These are phyloP conservation scores for Talpa occidentalis DNA, from an alignment of 2,113 vertebrate species.

Conservation along the genomic window DNA sequence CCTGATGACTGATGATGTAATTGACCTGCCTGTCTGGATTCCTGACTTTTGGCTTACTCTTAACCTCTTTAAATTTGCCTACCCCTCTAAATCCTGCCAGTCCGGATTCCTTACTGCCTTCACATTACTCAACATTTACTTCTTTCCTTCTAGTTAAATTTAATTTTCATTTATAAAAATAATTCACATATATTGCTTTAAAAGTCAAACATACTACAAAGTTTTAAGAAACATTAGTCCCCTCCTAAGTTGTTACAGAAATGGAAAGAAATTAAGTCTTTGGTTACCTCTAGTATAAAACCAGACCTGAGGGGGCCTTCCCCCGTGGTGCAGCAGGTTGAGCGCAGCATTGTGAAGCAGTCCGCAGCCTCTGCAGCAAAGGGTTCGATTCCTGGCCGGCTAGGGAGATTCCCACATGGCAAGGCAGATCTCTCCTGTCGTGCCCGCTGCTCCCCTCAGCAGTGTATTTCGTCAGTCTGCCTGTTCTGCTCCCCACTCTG, in stretches of 20 bases:
- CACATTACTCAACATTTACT: background rate
- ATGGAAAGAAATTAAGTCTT: background rate
- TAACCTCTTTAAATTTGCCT: slow-evolving; percentile 39
- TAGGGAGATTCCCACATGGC: no score
- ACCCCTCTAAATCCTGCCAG: background rate
- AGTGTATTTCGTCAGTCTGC: no score
- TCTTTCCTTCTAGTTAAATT: background rate
- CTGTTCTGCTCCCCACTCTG: no score
- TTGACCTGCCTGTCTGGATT: slow-evolving; percentile 55
- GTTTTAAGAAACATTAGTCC: background rate
- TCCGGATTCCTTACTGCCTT: slow-evolving; percentile 44
- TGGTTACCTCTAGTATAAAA: background rate
- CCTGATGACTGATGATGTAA: slow-evolving; percentile 43
- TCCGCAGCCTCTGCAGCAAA: no score
- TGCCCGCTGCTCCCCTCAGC: no score
- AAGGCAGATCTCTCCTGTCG: no score
- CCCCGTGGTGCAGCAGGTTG: no score
- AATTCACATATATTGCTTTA: background rate
- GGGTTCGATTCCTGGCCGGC: no score
- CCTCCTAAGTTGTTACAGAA: background rate
- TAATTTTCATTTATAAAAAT: slow-evolving; percentile 44
- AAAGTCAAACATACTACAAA: slow-evolving; percentile 9
- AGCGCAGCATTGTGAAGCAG: no score
- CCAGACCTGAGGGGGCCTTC: background rate
- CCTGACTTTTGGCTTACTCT: slow-evolving; percentile 49